Evolutionary conservation across 2,113 vertebrate species (phyloP).

Genomic region (Choloepus hoffmanni): DNA sequence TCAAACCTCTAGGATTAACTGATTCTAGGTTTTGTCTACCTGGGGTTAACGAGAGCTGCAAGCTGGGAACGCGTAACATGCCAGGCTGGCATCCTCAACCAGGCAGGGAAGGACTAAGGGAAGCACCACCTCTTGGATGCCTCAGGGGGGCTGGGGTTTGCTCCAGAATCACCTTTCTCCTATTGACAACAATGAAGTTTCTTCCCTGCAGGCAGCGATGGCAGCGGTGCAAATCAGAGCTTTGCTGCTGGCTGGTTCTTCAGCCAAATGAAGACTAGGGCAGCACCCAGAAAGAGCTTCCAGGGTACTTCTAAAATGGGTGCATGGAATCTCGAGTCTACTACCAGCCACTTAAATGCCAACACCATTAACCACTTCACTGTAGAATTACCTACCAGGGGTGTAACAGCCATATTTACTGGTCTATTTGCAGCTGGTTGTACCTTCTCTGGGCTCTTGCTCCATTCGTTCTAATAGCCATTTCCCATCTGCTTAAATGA

Average conservation of each 20-base stretch:
- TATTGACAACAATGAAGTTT: background rate
- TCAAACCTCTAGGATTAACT: slow-evolving; percentile 11
- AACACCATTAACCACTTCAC: background rate
- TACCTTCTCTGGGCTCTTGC: slow-evolving; percentile 59
- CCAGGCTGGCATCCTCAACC: background rate
- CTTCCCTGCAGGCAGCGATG: background rate
- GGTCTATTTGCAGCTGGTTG: slow-evolving; percentile 67
- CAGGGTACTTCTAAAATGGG: slow-evolving; percentile 46
- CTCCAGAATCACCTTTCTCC: background rate
- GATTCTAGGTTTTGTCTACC: slow-evolving; percentile 3
- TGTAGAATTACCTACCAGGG: slow-evolving; percentile 67
- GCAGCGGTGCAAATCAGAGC: background rate
- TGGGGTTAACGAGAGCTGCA: slow-evolving; percentile 41
- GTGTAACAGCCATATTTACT: slow-evolving; percentile 62
- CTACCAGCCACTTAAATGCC: slow-evolving; percentile 62
- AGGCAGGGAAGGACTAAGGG: rapidly evolving
- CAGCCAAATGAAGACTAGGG: background rate
- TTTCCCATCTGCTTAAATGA: slow-evolving; percentile 54
- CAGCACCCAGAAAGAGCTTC: slow-evolving; percentile 22
- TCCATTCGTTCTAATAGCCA: slow-evolving; percentile 4
- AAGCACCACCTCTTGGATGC: background rate
- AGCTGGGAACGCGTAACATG: rapidly evolving
- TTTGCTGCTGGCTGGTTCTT: background rate
- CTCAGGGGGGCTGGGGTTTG: background rate
- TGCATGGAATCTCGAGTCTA: background rate